These are phyloP conservation scores for Heliconius hewitsoni DNA, from an alignment of 1,140 invertebrate species.

Conservation along the genomic window DNA sequence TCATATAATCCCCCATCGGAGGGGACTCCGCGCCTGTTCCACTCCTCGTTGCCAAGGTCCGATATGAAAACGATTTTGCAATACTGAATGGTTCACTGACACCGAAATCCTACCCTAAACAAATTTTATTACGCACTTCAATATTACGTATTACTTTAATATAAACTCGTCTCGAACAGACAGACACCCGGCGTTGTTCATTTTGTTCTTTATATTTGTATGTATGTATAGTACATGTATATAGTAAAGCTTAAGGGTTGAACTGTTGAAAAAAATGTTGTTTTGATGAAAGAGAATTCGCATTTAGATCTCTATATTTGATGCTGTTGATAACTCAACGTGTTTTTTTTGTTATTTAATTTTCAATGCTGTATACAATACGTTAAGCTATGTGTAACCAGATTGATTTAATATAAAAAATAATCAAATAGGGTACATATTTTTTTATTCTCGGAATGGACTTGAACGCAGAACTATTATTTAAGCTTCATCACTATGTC, in stretches of 20 bases:
- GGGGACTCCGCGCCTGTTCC: conserved; percentile 27
- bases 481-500: no score
- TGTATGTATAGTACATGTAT: background rate
- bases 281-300: background rate
- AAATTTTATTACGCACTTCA: conserved; percentile 17
- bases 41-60: conserved; percentile 25
- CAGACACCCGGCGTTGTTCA: conserved; percentile 6
- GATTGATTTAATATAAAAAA: no score
- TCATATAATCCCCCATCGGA: conserved; percentile 22
- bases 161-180: background rate
- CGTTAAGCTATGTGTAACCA: no score
- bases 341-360: background rate
- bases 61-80: conserved; percentile 26
- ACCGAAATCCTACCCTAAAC: conserved; percentile 24
- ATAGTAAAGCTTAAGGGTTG: background rate
- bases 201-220: background rate
- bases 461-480: no score
- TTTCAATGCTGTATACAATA: background rate
- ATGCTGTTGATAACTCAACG: background rate
- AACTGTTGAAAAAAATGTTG: background rate
- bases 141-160: conserved; percentile 6
- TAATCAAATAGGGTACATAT: no score
- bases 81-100: conserved; percentile 22
- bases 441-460: no score
- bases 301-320: background rate